phyloP scores from a whole-genome alignment of 92 coral and sea anemone genomes.

The Porites evermanni region DNA sequence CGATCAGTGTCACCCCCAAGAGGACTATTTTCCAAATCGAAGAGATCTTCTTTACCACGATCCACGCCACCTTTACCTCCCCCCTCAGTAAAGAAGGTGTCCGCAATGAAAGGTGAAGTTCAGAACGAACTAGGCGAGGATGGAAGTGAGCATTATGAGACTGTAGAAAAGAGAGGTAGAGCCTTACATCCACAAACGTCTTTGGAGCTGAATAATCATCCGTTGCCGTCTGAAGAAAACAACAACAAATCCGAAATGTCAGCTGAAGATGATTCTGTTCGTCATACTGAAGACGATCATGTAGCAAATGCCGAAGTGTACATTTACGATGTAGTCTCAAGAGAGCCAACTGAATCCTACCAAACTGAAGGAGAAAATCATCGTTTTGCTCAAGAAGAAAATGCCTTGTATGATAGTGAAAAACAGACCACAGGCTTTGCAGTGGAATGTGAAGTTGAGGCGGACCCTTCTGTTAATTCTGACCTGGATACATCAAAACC shows the following conservation, averaged over 20 bases:
- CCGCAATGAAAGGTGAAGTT: slow-evolving; percentile 12
- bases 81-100: slow-evolving; percentile 29
- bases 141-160: background rate
- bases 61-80: slow-evolving; percentile 27
- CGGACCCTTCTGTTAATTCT: background rate
- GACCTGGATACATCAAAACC: background rate
- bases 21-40: slow-evolving; percentile 23
- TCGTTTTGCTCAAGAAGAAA: background rate
- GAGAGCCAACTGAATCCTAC: background rate
- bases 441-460: background rate
- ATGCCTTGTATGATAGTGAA: background rate
- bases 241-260: background rate
- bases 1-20: slow-evolving; percentile 48
- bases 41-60: slow-evolving; percentile 1
- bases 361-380: background rate
- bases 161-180: background rate
- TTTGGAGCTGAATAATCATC: background rate
- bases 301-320: background rate
- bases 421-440: too few species aligned
- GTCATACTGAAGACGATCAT: background rate
- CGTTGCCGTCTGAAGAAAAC: background rate
- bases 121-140: background rate
- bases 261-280: background rate
- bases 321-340: background rate
- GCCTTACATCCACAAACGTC: background rate